A percentile compares a stretch with the other conserved stretches of the same genome.
Evolutionary conservation across 2,113 vertebrate species (phyloP).

Genomic region (Willisornis vidua): DNA sequence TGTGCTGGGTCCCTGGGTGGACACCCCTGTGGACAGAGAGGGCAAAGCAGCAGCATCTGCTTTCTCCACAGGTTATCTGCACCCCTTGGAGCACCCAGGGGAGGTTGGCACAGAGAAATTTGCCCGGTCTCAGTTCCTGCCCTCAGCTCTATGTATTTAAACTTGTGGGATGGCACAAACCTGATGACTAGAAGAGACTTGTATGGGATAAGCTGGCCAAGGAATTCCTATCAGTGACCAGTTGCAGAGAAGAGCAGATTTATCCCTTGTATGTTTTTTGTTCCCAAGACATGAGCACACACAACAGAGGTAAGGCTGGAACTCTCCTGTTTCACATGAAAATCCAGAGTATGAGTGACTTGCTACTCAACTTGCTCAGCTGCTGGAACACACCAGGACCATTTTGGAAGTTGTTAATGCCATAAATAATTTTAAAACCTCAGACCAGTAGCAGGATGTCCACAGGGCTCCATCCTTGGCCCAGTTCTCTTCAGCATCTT

Average conservation of each 20-base stretch:
- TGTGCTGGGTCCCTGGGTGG: not conserved
- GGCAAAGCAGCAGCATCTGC: not conserved
- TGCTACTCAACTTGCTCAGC: not conserved
- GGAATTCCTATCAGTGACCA: not conserved
- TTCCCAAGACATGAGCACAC: not conserved
- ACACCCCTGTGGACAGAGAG: not conserved
- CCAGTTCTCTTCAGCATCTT: not conserved
- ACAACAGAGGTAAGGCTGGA: not conserved
- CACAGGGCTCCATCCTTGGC: not conserved
- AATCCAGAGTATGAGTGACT: not conserved
- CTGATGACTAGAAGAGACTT: not conserved
- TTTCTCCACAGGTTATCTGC: not conserved
- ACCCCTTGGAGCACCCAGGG: not conserved
- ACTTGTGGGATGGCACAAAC: not conserved
- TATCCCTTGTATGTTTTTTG: not conserved
- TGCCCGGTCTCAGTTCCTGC: not conserved
- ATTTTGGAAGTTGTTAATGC: not conserved
- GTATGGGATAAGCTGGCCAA: not conserved
- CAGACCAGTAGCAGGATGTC: not conserved
- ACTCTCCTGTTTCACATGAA: not conserved
- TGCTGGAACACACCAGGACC: not conserved
- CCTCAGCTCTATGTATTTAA: not conserved
- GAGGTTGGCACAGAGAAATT: not conserved
- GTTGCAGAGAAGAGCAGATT: not conserved
- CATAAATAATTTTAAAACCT: not conserved